Percentiles rank a stretch among this genome's conserved stretches.
These are phyloP conservation scores for Poeciliopsis paucimaculata DNA, from an alignment of 2,797 vertebrate genomes.

Conservation along the genomic window DNA sequence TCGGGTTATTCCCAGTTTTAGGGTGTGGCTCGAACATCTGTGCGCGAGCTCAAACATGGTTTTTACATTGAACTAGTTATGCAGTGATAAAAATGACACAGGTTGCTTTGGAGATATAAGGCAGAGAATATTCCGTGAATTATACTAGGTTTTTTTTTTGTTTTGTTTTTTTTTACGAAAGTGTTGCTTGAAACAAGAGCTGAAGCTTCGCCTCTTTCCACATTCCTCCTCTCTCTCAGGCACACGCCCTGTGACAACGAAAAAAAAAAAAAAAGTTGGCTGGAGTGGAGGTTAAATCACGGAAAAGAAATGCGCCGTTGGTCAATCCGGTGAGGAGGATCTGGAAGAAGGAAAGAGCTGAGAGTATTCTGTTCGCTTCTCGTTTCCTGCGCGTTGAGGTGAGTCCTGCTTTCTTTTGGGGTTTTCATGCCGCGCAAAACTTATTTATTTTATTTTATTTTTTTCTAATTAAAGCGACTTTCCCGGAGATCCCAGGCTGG, in stretches of 20 bases:
- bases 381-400: conserved; percentile 38
- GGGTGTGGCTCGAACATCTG: conserved; percentile 62
- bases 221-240: conserved; percentile 73
- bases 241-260: conserved; percentile 81
- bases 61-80: conserved; percentile 24
- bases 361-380: conserved; percentile 25
- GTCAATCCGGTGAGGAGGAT: conserved; percentile 62
- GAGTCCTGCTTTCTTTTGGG: conserved; percentile 32
- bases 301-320: conserved; percentile 76
- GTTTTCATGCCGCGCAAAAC: neutral
- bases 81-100: neutral
- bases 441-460: too few species aligned
- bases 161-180: neutral
- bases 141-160: too few species aligned
- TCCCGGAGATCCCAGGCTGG: neutral
- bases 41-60: conserved; percentile 2
- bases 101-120: too few species aligned
- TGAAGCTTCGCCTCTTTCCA: conserved; percentile 69
- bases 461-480: neutral
- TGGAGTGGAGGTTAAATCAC: conserved; percentile 74
- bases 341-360: conserved; percentile 37
- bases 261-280: conserved; percentile 56
- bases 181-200: conserved; percentile 21
- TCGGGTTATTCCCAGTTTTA: conserved; percentile 21
- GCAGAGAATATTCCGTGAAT: neutral